phyloP scores from a whole-genome alignment of 2,797 vertebrate genomes.

The Austrolebias charrua region DNA sequence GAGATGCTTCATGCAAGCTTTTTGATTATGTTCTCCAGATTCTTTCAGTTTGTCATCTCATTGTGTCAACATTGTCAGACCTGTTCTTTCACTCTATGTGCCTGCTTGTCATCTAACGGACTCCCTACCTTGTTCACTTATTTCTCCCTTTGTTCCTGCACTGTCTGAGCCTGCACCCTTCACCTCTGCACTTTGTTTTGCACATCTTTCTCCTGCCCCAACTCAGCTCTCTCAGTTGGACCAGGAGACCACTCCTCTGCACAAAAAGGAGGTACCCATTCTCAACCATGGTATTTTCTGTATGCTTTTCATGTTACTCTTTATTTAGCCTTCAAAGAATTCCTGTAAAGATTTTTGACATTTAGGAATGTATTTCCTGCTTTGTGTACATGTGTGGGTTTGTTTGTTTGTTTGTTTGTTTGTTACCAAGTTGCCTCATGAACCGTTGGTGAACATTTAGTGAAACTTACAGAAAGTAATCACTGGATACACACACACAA shows the following conservation, averaged over 20 bases:
- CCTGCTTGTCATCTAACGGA: constrained; percentile 38
- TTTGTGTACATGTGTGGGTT: neutral
- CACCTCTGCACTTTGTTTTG: constrained; percentile 42
- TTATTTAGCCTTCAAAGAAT: constrained; percentile 1
- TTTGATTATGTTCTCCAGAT: neutral
- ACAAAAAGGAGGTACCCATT: constrained; percentile 94
- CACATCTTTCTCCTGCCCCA: constrained; percentile 56
- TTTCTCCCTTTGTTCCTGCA: constrained; percentile 40
- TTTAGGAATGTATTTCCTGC: neutral
- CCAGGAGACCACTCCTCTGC: constrained; percentile 91
- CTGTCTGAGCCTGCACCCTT: constrained; percentile 45
- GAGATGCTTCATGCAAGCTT: too few species aligned
- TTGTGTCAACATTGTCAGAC: constrained; percentile 12
- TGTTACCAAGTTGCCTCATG: too few species aligned
- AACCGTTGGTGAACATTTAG: too few species aligned
- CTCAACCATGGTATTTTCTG: constrained; percentile 24
- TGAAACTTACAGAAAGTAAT: too few species aligned
- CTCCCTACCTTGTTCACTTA: constrained; percentile 41
- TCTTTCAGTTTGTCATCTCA: constrained; percentile 20
- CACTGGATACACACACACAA: too few species aligned
- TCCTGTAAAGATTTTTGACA: constrained; percentile 6
- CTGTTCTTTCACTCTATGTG: constrained; percentile 21
- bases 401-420: too few species aligned
- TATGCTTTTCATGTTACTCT: constrained; percentile 14
- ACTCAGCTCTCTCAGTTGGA: constrained; percentile 88